Percentiles rank a stretch among this genome's conserved stretches.
phyloP scores from a whole-genome alignment of 2,113 vertebrate species.

The Pseudopodoces humilis region DNA sequence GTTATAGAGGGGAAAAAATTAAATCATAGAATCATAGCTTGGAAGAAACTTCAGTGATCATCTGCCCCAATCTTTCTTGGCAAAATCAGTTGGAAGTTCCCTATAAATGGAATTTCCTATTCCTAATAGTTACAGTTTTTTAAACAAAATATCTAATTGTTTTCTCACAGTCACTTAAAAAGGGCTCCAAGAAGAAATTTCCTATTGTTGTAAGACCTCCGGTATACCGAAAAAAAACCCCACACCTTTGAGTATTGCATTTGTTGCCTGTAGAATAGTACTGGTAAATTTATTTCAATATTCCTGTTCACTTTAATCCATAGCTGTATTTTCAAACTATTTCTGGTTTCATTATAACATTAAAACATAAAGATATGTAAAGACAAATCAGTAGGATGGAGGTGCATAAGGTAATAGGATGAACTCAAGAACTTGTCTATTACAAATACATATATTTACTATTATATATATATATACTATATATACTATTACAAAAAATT shows the following conservation, averaged over 20 bases:
- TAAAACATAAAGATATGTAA: not conserved
- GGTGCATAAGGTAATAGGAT: not conserved
- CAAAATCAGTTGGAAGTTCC: not conserved
- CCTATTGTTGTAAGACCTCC: not conserved
- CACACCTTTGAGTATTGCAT: not conserved
- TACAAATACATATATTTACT: too few species aligned
- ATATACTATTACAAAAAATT: too few species aligned
- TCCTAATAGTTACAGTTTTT: not conserved
- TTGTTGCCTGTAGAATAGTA: not conserved
- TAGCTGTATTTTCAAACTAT: not conserved
- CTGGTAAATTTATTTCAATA: not conserved
- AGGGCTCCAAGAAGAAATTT: not conserved
- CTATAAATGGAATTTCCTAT: not conserved
- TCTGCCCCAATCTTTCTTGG: not conserved
- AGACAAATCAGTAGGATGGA: not conserved
- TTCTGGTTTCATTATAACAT: not conserved
- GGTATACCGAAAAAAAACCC: not conserved
- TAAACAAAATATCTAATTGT: fast-evolving
- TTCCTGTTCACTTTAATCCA: not conserved
- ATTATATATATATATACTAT: too few species aligned
- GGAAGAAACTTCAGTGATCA: not conserved
- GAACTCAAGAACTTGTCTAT: not conserved
- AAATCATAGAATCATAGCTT: not conserved
- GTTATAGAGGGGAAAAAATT: not conserved
- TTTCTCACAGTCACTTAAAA: not conserved